Evolutionary conservation across 1,140 invertebrate genomes (phyloP), one percentile per base, ranked within the genome.

Genomic region (Trachymyrmex cornetzi): DNA sequence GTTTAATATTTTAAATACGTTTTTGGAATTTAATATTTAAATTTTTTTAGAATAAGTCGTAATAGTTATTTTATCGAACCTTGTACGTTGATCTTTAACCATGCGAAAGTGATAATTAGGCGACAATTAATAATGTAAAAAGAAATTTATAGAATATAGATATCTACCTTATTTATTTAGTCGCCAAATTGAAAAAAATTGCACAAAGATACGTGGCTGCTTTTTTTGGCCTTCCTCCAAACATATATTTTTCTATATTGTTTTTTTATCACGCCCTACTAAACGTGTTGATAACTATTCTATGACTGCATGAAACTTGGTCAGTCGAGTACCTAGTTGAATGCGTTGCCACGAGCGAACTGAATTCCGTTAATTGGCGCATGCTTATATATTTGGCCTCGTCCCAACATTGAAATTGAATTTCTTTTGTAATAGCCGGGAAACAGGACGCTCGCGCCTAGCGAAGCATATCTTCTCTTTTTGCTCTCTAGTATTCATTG

Each of bases 331-430:
- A 48, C 14, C 48, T 74, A 63, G 75, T 74, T 59, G 67, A 89
- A 53, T 81, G 74, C 72, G 44, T 86, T 71, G 57, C 22, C n/a
- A 55, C 57, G 53, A 77, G 77, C 63, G 61, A 77, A 74, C 38
- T 89, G 64, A 63, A 77, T 89, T 89, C 87, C 48, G 80, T 88
- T 89, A 89, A 86, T 82, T 82, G 59, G 6, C 80, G 50, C 87
- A 72, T 69, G 16, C 57, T 55, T 77, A 72, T 88, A 89, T 89
- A 89, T 89, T 80, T 84, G 61, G 63, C n/a, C 34, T 63, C 48
- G 57, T 69, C 69, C 69, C 75, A 48, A 89, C 50, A 87, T 89
- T 69, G 80, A 82, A 89, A 89, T 89, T 87, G 77, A 72, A 7
- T 87, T 89, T 87, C 74, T 86, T 89, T 80, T 89, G 55, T 81